A percentile compares a stretch with the other conserved stretches of the same genome.
Conservation (phyloP, 2,113 vertebrate species). For the Xiphophorus hellerii region DNA sequence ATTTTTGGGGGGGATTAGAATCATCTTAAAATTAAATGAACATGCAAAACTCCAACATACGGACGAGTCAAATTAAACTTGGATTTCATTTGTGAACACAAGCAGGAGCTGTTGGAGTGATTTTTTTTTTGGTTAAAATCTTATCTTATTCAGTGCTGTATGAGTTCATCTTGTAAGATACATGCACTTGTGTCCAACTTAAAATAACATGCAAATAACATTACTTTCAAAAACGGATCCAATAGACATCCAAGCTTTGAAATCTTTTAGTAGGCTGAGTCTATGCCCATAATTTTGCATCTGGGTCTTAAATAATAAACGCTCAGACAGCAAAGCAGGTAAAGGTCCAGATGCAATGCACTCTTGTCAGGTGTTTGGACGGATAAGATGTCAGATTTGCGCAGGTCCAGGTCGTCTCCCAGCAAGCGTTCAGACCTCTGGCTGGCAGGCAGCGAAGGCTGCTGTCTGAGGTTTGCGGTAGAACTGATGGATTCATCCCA, state of each 20-base stretch:
- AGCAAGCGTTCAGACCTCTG: constrained; percentile 32
- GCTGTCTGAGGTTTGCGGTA: constrained; percentile 34
- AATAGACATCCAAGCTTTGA: constrained; percentile 23
- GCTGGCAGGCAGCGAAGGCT: constrained; percentile 11
- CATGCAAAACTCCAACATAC: no score
- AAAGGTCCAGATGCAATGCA: constrained; percentile 29
- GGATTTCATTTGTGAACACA: no score
- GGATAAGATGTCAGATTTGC: constrained; percentile 46
- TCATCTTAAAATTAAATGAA: no score
- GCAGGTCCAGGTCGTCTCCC: constrained; percentile 49
- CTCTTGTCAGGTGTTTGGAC: constrained; percentile 15
- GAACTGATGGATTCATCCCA: constrained; percentile 48
- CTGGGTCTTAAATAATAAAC: constrained; percentile 57
- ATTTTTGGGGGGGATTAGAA: no score
- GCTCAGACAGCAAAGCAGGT: constrained; percentile 30
- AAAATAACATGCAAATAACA: constrained; percentile 2
- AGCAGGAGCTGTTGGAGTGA: no score
- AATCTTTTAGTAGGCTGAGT: constrained; percentile 25
- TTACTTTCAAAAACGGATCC: constrained; percentile 18
- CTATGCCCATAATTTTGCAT: constrained; percentile 18
- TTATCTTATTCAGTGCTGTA: no score
- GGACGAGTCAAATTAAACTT: no score
- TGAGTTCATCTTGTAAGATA: not conserved
- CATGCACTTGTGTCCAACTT: constrained; percentile 16
- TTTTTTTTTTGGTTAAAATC: no score